These are phyloP conservation scores for Galerucella pusilla DNA, from an alignment of 2,888 invertebrate species.

Conservation along the genomic window DNA sequence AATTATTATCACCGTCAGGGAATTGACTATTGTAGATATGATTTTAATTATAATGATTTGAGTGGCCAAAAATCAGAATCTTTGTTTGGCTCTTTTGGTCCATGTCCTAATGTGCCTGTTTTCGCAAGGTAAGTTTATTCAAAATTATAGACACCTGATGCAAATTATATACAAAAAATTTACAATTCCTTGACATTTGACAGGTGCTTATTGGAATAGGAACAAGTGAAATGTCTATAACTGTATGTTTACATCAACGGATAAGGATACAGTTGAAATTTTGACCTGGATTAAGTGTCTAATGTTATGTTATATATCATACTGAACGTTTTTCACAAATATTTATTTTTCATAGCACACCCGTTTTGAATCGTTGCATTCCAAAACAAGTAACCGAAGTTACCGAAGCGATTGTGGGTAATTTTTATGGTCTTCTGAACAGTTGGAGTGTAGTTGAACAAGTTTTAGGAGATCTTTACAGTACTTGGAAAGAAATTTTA, in stretches of 20 bases:
- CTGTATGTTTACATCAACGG: too few relatives aligned
- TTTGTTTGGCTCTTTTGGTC: conserved; percentile 70
- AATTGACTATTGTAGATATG: conserved; percentile 82
- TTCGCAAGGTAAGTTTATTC: conserved; percentile 71
- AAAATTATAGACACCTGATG: too few relatives aligned
- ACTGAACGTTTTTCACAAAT: too few relatives aligned
- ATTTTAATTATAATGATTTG: conserved; percentile 70
- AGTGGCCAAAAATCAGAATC: conserved; percentile 52
- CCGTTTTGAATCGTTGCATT: conserved; percentile 89
- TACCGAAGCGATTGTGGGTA: conserved; percentile 72
- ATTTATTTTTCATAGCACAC: conserved; percentile 67
- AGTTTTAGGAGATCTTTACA: conserved; percentile 87
- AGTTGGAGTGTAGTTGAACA: conserved; percentile 91
- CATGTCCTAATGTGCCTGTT: conserved; percentile 84
- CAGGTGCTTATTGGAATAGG: too few relatives aligned
- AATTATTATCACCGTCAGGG: conserved; percentile 80
- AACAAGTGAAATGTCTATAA: too few relatives aligned
- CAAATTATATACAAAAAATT: too few relatives aligned
- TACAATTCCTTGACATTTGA: too few relatives aligned
- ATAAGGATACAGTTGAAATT: too few relatives aligned
- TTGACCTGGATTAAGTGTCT: too few relatives aligned
- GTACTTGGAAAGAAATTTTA: conserved; percentile 88
- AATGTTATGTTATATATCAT: not conserved
- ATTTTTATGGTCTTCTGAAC: conserved; percentile 85
- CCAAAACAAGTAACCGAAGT: conserved; percentile 78